Base-by-base conservation (phyloP, 2,113 vertebrate species). In the Oryzias melastigma region DNA sequence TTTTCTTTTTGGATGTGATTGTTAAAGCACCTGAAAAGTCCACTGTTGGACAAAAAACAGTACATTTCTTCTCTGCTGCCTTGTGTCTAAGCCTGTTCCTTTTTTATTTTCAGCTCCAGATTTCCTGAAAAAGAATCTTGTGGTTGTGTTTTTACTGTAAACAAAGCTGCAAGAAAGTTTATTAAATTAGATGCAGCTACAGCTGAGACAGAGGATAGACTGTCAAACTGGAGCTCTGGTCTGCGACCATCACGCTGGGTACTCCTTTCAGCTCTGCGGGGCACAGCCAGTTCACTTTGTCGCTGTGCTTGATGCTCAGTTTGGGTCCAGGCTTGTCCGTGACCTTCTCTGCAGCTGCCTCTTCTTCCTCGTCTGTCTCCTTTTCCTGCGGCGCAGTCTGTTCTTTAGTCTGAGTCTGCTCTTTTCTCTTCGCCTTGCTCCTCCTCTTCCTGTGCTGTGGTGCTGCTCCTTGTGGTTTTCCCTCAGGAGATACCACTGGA, bases 261-360 rank as follows among this genome's bases (percentile, higher is more conserved):
- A 88, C 89, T 46, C 94, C 94, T 81, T 94, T 95, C 59, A 98
- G 84, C 57, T 92, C 82, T 8, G 86, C 27, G 0, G 85, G 92
- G 0, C 91, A 90, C 35, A 98, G 76, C 97, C 96, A 98, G 92
- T 99, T 99, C 76, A 99, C 93, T 68, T 99, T 99, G 58, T 96
- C 93, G 44, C 93, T 91, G 0, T 99, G 96, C 64, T 85, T 88
- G 65, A 98, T 91, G 62, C 81, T 91, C 29, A 95, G 81, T 81
- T 91, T 94, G 50, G 93, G 93, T 25, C 84, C 87, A 48, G 86
- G 17, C 19, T 69, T 71, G 29, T 77, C 57, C 57, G 4, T 52
- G 65, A 3, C 49, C 2, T 58, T 63, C 29, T 68, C 71, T 19
- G 68, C 57, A 42, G 62, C 72, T 61, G 49, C 65, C 35, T 77